phyloP scores from a whole-genome alignment of 2,113 vertebrate species.

The Otus sunia region DNA sequence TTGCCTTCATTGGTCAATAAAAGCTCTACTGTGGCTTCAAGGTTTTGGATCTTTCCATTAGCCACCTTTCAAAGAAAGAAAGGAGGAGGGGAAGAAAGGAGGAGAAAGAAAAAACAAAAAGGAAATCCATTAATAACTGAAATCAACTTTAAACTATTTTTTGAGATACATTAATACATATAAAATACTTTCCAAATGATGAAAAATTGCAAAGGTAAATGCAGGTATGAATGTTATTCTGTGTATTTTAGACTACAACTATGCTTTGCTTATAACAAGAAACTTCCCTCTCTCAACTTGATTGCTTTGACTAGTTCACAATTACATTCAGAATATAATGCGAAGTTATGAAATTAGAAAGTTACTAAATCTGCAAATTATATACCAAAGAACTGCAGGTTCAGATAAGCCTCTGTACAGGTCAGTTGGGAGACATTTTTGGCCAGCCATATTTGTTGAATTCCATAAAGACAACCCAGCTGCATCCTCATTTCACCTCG shows the following conservation, averaged over 20 bases:
- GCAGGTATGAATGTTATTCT: not conserved
- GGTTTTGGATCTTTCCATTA: constrained; percentile 85
- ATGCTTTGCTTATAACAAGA: not conserved
- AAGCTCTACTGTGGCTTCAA: constrained; percentile 83
- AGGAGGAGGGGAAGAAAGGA: not conserved
- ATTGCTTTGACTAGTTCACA: not conserved
- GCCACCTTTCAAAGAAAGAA: constrained; percentile 80
- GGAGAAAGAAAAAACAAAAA: not conserved
- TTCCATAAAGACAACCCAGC: not conserved
- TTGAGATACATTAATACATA: not conserved
- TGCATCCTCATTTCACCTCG: not conserved
- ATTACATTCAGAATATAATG: not conserved
- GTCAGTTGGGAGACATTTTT: not conserved
- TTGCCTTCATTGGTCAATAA: constrained; percentile 79
- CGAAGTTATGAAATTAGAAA: not conserved
- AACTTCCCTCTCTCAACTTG: not conserved
- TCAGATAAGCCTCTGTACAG: not conserved
- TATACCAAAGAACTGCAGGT: not conserved
- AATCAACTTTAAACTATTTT: not conserved
- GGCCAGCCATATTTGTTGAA: not conserved
- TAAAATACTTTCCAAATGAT: not conserved
- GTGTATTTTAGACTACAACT: not conserved
- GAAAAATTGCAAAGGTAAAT: not conserved
- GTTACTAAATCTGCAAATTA: not conserved
- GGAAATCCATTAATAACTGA: not conserved